Conservation (phyloP, 1,140 invertebrate genomes). For the Phocides pigmalion region DNA sequence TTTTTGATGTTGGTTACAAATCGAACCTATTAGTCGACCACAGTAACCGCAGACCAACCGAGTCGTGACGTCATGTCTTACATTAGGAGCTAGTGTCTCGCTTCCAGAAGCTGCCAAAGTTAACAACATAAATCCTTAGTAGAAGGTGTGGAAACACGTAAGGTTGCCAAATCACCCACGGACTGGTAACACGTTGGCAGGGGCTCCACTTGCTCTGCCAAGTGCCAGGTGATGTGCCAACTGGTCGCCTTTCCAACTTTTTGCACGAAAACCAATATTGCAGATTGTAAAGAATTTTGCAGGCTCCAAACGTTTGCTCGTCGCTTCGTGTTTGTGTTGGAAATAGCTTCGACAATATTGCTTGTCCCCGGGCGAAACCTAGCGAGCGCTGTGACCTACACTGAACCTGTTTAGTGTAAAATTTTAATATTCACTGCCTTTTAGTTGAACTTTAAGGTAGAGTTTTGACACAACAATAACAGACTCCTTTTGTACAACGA, state of each 20-base stretch:
- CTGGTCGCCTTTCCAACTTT: slow-evolving; percentile 22
- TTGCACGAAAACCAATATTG: slow-evolving; percentile 33
- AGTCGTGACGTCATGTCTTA: slow-evolving; percentile 6
- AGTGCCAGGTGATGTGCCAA: slow-evolving; percentile 51
- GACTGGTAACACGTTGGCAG: slow-evolving; percentile 54
- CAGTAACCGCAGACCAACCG: background rate
- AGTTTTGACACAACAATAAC: too few species aligned
- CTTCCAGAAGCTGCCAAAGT: slow-evolving; percentile 42
- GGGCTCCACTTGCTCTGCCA: slow-evolving; percentile 42
- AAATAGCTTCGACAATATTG: slow-evolving; percentile 42
- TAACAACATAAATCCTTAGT: slow-evolving; percentile 53
- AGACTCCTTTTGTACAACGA: too few species aligned
- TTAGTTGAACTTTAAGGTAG: too few species aligned
- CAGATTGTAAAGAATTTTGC: slow-evolving; percentile 30
- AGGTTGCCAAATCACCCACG: slow-evolving; percentile 56
- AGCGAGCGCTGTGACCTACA: slow-evolving; percentile 2
- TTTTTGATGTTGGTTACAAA: too few species aligned
- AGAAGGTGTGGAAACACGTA: slow-evolving; percentile 55
- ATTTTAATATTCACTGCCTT: slow-evolving; percentile 12
- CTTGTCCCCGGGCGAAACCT: slow-evolving; percentile 36
- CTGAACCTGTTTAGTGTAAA: slow-evolving; percentile 7
- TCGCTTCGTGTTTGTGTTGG: slow-evolving; percentile 18
- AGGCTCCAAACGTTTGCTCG: slow-evolving; percentile 8
- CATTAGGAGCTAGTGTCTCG: slow-evolving; percentile 24
- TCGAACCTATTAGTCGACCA: slow-evolving; percentile 13